Evolutionary conservation across 2,113 vertebrate species (phyloP), one percentile per base, ranked within the genome.

Genomic region (Empidonax alnorum): DNA sequence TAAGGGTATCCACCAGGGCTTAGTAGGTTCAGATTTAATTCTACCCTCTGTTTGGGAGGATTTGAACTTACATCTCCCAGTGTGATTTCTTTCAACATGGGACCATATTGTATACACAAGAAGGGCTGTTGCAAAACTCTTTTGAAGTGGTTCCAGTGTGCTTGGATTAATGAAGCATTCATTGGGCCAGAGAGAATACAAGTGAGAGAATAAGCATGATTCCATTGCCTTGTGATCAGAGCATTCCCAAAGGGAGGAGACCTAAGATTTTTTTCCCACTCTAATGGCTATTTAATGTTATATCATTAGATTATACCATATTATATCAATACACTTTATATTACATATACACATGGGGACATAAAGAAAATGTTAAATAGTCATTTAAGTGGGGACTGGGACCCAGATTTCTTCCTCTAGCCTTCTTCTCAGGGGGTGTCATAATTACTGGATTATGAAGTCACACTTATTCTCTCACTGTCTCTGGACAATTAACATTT

Each of bases 201-300:
- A 93, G 68, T 49, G 73, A 84, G 47, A 87, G 44, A 89, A 94
- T 35, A 73, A 89, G 37, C 52, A 84, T 84, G 41, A 94, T 44
- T 87, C 80, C 77, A 84, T 28, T 87, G 61, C 91, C 62, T 82
- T 24, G 12, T 52, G 42, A 88, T 80, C 73, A 71, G 20, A 68
- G 15, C 47, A 67, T 61, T 87, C 66, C 66, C 73, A n/a, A 14
- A 72, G 52, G 56, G 28, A 33, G 35, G 19, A 94, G 44, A 65
- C 37, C 22, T 72, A 71, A 58, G 8, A 35, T 52, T 89, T 72
- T 84, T 53, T 41, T 61, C 69, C 24, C 67, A 44, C 31, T 81
- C 5, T 81, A 65, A 87, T 50, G 47, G 56, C 27, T 84, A 37
- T 82, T 95, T 91, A 94, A 92, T 75, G 35, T 49, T 84, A 14